Evolutionary conservation across 1,140 invertebrate genomes (phyloP), one percentile per base, ranked within the genome.

Genomic region (Chironomus tepperi): DNA sequence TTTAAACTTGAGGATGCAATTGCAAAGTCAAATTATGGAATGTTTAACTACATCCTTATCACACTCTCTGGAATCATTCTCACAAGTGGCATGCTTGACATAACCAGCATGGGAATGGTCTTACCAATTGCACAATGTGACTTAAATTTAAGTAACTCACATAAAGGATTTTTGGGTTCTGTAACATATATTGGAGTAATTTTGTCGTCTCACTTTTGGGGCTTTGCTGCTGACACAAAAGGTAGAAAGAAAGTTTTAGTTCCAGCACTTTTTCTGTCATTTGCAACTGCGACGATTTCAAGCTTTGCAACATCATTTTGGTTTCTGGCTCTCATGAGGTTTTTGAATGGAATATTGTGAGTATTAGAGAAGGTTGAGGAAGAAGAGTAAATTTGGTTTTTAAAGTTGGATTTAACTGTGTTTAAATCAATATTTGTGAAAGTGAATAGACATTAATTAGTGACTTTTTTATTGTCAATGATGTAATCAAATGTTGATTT

Each of bases 321-420:
- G 81, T 76, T 86, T 1, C 86, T 88, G 77, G 80, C 87, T 5
- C 47, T 86, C 2, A 78, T 85, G 12, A 78, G 87, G 76, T 85
- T 86, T 73, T 77, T 87, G 21, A 87, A 86, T 79, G 87, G 87
- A 73, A 83, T 87, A 57, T 85, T 86, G 87, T 88, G 81, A 84
- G 83, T 83, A 42, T 42, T n/a, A 74, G 5, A 34, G 24, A 2
- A n/a, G n/a, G 24, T 34, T 34, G 24, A 34, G 5, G 5, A 34
- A 34, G 24, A n/a, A n/a, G n/a, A n/a, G n/a, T n/a, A n/a, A n/a
- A n/a, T n/a, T n/a, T n/a, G n/a, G n/a, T n/a, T n/a, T n/a, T n/a
- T n/a, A n/a, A n/a, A n/a, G n/a, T n/a, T n/a, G n/a, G n/a, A n/a
- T n/a, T n/a, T n/a, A n/a, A n/a, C n/a, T n/a, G n/a, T n/a, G 24